Evolutionary conservation across 2,888 invertebrate genomes (phyloP).

Genomic region (Serripes groenlandicus): DNA sequence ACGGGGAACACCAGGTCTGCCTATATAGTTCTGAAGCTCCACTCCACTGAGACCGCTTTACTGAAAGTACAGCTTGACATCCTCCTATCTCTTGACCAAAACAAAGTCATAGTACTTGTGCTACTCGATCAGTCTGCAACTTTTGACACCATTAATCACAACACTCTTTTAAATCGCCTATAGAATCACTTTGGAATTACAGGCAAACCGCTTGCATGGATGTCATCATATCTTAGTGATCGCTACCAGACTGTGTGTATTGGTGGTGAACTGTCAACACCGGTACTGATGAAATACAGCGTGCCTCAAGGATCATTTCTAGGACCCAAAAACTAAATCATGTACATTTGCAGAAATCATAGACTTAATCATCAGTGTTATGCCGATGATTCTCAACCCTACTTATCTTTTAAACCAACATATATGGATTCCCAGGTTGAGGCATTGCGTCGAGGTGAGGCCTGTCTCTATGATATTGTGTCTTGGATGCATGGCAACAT

Average conservation of each 20-base stretch:
- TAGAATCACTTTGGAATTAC: not conserved
- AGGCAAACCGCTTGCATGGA: not conserved
- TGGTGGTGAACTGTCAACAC: conserved; percentile 34
- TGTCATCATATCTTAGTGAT: conserved; percentile 34
- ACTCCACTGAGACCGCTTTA: too few species aligned
- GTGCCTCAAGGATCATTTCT: conserved; percentile 25
- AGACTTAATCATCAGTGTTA: conserved; percentile 4
- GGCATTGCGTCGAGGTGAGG: conserved; percentile 11
- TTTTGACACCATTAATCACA: conserved; percentile 60
- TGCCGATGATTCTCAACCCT: conserved; percentile 4
- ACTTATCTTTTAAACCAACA: not conserved
- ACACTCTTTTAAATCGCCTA: conserved; percentile 16
- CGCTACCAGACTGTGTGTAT: conserved; percentile 26
- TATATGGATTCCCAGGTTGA: conserved; percentile 11
- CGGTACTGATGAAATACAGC: conserved; percentile 35
- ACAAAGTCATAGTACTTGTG: conserved; percentile 21
- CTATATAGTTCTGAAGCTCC: too few species aligned
- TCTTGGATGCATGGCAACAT: conserved; percentile 46
- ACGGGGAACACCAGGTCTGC: too few species aligned
- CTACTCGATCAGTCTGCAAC: conserved; percentile 41
- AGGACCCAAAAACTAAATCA: not conserved
- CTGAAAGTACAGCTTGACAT: conserved; percentile 38
- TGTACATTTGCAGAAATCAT: conserved; percentile 15
- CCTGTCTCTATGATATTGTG: conserved; percentile 23
- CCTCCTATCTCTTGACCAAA: conserved; percentile 43